Conservation (phyloP, 1,140 invertebrate genomes). For the Drosophila nebulosa region DNA sequence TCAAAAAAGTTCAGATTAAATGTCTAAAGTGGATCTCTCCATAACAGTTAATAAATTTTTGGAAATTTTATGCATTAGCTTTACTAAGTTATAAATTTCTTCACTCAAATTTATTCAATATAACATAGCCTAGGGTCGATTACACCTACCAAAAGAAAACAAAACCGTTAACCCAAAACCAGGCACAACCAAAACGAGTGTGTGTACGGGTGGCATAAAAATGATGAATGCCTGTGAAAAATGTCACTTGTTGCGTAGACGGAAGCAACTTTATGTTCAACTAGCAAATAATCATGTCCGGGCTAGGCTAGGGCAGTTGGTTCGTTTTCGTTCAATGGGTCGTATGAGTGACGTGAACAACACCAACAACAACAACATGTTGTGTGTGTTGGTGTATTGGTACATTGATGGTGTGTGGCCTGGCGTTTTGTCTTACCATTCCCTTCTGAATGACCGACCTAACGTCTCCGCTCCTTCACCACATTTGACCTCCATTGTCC, state of each 20-base stretch:
- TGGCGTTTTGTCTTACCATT: slow-evolving; percentile 25
- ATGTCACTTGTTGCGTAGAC: slow-evolving; percentile 75
- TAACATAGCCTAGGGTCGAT: too few relatives aligned
- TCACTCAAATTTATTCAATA: too few relatives aligned
- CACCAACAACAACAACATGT: too few relatives aligned
- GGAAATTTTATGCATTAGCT: too few relatives aligned
- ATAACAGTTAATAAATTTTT: too few relatives aligned
- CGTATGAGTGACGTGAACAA: slow-evolving; percentile 69
- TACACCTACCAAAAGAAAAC: not conserved
- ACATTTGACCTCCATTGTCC: slow-evolving; percentile 50
- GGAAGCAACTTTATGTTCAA: slow-evolving; percentile 70
- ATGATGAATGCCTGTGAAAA: slow-evolving; percentile 73
- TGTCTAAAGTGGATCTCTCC: too few relatives aligned
- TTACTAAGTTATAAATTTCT: too few relatives aligned
- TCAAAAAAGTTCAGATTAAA: too few relatives aligned
- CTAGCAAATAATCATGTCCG: slow-evolving; percentile 78
- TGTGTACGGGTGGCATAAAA: slow-evolving; percentile 47
- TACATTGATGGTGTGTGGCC: slow-evolving; percentile 7
- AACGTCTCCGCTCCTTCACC: not conserved
- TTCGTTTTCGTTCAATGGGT: slow-evolving; percentile 26
- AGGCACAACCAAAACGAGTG: slow-evolving; percentile 21
- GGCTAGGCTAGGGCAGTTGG: slow-evolving; percentile 4
- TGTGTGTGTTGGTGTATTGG: slow-evolving; percentile 20
- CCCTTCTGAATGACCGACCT: too few relatives aligned
- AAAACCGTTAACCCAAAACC: not conserved